Evolutionary conservation across 2,113 vertebrate genomes (phyloP), one percentile per base, ranked within the genome.

Genomic region (Pangasianodon hypophthalmus): DNA sequence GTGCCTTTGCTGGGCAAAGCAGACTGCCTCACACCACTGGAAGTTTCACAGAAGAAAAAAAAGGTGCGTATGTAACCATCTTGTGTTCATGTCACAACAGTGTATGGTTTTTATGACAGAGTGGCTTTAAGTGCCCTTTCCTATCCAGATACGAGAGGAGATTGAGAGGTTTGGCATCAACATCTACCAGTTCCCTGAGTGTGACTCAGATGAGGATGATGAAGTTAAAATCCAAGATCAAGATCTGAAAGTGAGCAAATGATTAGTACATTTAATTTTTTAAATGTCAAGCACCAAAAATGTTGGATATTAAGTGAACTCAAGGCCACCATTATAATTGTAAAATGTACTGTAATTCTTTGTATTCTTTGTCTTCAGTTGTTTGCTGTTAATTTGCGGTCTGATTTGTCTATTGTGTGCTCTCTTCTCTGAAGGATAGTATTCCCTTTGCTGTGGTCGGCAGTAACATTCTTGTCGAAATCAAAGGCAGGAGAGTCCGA

Each of bases 1-100:
- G 90, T 96, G 48, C 96, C 96, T 21, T 71, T 97, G 1, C 48
- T 97, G 93, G 96, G 96, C 81, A 97, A 97, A 94, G 96, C 96
- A 0, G 96, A 96, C 93, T 93, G 94, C 82, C 92, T 96, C 91
- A 97, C 96, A 7, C 92, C 82, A 44, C 32, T 13, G 54, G 82
- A 84, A 60, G 19, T 60, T 54, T 58, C 18, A 69, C 84, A 1
- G 96, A 97, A 84, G 82, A 84, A 84, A 24, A 58, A 44, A 60
- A 41, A 44, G 37, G 82, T 84, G 54, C 0, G 9, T 41, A 41
- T 24, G 2, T 26, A 4, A 60, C 32, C 32, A 41, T 54, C 29
- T 32, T 19, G 13, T 52, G 19, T 46, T 44, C 26, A 6, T 14
- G 4, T 29, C 24, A 26, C 4, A 14, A 2, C 4, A 52, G 29